Percentiles rank a stretch among this genome's conserved stretches.
phyloP scores from a whole-genome alignment of 2,797 vertebrate species.

The Austrolebias charrua region DNA sequence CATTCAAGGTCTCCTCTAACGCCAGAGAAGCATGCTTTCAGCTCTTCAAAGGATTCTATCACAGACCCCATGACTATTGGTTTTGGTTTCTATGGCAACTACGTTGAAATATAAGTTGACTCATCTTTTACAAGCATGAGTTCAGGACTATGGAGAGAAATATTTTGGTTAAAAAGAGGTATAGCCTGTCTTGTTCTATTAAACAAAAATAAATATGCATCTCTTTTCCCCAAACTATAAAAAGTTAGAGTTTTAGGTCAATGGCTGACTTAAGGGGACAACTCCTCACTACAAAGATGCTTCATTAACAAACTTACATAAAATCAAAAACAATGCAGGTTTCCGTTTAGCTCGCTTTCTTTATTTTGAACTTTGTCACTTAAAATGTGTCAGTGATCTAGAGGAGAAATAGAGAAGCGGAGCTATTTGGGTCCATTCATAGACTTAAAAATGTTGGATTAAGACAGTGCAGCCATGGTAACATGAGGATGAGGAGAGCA shows the following conservation, averaged over 20 bases:
- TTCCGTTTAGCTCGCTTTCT: no score
- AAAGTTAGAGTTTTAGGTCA: no score
- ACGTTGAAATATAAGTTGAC: slow-evolving; percentile 75
- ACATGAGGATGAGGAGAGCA: slow-evolving; percentile 66
- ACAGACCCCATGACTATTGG: slow-evolving; percentile 73
- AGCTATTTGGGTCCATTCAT: slow-evolving; percentile 66
- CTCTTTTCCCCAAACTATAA: no score
- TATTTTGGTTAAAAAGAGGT: slow-evolving; percentile 34
- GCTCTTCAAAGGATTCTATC: slow-evolving; percentile 71
- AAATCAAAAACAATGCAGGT: background rate
- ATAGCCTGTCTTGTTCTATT: slow-evolving; percentile 14
- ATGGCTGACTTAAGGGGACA: no score
- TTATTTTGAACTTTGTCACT: slow-evolving; percentile 6
- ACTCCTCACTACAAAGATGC: no score
- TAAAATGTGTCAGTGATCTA: slow-evolving; percentile 5
- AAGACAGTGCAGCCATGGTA: slow-evolving; percentile 74
- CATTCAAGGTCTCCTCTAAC: slow-evolving; percentile 61
- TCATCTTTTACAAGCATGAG: slow-evolving; percentile 74
- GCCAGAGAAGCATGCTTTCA: slow-evolving; percentile 55
- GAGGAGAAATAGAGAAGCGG: slow-evolving; percentile 40
- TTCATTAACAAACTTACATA: background rate
- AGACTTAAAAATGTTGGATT: slow-evolving; percentile 64
- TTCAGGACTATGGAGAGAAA: slow-evolving; percentile 53
- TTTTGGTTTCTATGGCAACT: slow-evolving; percentile 84
- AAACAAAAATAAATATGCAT: background rate